These are phyloP conservation scores for Margaritifera margaritifera DNA, from an alignment of 2,888 invertebrate genomes.

Conservation along the genomic window DNA sequence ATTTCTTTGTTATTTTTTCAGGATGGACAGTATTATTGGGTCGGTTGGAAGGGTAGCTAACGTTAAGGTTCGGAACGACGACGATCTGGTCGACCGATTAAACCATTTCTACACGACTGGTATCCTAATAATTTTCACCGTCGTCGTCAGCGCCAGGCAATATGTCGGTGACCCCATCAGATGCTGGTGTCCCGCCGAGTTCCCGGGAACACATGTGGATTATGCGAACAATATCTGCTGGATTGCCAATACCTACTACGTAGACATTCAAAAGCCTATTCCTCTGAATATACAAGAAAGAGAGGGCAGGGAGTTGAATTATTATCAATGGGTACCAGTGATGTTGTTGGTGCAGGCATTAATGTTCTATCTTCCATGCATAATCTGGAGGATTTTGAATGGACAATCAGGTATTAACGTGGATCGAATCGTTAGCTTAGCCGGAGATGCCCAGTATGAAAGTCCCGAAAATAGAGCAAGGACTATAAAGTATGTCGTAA, in stretches of 20 bases:
- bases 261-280: constrained; percentile 58
- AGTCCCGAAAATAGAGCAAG: constrained; percentile 73
- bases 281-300: constrained; percentile 46
- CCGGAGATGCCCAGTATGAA: constrained; percentile 72
- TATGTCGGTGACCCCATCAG: constrained; percentile 72
- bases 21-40: constrained; percentile 70
- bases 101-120: constrained; percentile 72
- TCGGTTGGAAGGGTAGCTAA: constrained; percentile 69
- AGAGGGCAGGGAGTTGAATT: constrained; percentile 61
- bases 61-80: constrained; percentile 71
- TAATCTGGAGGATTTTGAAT: constrained; percentile 74
- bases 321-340: constrained; percentile 73
- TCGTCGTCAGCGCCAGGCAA: constrained; percentile 71
- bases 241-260: constrained; percentile 75
- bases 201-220: constrained; percentile 75
- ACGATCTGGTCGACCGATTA: constrained; percentile 70
- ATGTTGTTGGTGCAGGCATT: constrained; percentile 74
- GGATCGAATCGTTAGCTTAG: constrained; percentile 69
- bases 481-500: constrained; percentile 74
- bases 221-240: constrained; percentile 76
- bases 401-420: constrained; percentile 75
- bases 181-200: constrained; percentile 75
- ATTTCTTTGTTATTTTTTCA: constrained; percentile 31
- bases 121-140: constrained; percentile 70
- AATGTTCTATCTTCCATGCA: constrained; percentile 74